phyloP scores from a whole-genome alignment of 2,888 invertebrate genomes.

The Chalcosyrphus nemorum region DNA sequence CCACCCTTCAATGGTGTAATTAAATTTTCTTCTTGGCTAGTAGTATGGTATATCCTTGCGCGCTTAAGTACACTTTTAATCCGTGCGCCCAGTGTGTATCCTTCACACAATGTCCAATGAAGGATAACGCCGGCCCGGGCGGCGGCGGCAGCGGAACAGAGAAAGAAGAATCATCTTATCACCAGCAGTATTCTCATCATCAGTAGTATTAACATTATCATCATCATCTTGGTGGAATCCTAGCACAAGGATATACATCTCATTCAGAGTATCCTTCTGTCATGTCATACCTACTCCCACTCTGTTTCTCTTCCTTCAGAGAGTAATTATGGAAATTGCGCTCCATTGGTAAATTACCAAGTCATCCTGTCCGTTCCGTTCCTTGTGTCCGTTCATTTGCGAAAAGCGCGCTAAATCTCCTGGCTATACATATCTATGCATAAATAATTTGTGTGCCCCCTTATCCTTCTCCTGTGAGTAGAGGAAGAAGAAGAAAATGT shows the following conservation, averaged over 20 bases:
- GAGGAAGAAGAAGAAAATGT: background rate
- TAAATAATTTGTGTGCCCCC: constrained; percentile 47
- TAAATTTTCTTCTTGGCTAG: constrained; percentile 67
- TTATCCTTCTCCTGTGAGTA: background rate
- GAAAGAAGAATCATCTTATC: constrained; percentile 52
- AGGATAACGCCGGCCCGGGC: constrained; percentile 10
- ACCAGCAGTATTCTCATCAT: constrained; percentile 66
- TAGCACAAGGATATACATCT: constrained; percentile 65
- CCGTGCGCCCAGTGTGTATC: constrained; percentile 51
- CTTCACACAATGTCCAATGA: constrained; percentile 49
- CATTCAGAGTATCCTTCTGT: constrained; percentile 62
- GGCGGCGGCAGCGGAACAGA: no score
- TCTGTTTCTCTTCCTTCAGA: constrained; percentile 23
- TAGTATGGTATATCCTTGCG: constrained; percentile 56
- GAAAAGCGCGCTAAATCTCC: constrained; percentile 58
- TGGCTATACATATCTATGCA: constrained; percentile 51
- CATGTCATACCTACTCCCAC: constrained; percentile 50
- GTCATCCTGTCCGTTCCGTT: constrained; percentile 63
- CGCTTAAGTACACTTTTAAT: constrained; percentile 72
- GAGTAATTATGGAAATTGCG: constrained; percentile 72
- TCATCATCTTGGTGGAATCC: constrained; percentile 60
- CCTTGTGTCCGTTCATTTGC: constrained; percentile 54
- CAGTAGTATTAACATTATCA: constrained; percentile 64
- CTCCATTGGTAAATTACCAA: constrained; percentile 72
- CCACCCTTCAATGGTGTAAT: constrained; percentile 62